These are phyloP conservation scores for Anser brachyrhynchus DNA, from an alignment of 2,113 vertebrate genomes.

Conservation along the genomic window DNA sequence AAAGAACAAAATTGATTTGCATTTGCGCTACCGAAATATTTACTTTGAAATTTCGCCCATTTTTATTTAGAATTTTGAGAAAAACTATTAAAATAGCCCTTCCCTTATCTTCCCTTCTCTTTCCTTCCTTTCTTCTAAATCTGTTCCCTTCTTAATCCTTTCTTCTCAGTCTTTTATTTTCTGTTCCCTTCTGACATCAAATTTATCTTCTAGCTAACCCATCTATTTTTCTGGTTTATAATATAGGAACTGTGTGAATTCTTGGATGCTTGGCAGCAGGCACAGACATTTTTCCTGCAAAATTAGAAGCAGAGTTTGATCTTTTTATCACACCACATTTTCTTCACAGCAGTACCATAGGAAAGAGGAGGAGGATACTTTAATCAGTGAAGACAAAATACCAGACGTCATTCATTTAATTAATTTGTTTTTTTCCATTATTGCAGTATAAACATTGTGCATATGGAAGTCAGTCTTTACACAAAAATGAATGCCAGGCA, in stretches of 20 bases:
- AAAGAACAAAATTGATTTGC: neutral
- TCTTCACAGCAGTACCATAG: neutral
- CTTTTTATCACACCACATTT: neutral
- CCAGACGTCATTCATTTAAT: neutral
- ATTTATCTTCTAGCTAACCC: neutral
- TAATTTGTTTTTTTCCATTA: neutral
- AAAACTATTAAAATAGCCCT: neutral
- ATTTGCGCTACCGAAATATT: neutral
- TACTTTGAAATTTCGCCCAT: neutral
- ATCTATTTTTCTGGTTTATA: neutral
- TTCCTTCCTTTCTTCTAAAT: no score
- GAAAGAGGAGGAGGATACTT: neutral
- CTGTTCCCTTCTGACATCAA: neutral
- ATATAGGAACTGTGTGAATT: neutral
- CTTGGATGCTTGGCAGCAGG: neutral
- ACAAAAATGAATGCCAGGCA: neutral
- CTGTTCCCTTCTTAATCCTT: neutral
- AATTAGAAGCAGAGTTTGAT: neutral
- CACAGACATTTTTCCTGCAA: neutral
- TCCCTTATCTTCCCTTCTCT: no score
- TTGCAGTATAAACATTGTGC: neutral
- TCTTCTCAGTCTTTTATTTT: neutral
- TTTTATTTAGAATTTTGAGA: neutral
- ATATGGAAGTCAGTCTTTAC: neutral
- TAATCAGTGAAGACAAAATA: neutral